These are phyloP conservation scores for Cygnus atratus DNA, from an alignment of 2,113 vertebrate species.

Conservation along the genomic window DNA sequence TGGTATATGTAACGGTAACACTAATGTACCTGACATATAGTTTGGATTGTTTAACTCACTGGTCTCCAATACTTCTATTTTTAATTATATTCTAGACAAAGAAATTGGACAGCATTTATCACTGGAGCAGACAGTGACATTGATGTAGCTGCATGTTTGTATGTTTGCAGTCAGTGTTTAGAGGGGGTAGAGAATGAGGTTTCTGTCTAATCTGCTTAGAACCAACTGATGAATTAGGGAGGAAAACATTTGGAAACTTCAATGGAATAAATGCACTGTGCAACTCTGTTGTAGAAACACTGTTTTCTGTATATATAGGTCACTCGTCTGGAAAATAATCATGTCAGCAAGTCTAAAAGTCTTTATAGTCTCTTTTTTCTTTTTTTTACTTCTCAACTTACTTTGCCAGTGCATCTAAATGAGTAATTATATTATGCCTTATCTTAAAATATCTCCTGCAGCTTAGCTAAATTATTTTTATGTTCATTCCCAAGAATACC, in stretches of 20 bases:
- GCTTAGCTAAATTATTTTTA: not conserved
- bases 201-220: not conserved
- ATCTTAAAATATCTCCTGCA: not conserved
- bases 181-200: not conserved
- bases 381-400: not conserved
- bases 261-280: not conserved
- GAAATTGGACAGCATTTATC: not conserved
- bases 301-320: not conserved
- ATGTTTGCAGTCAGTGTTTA: not conserved
- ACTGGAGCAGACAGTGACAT: not conserved
- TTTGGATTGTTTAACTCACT: not conserved
- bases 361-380: no score
- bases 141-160: not conserved
- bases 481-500: not conserved
- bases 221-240: not conserved
- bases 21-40: not conserved
- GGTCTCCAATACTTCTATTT: not conserved
- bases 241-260: not conserved
- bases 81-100: not conserved
- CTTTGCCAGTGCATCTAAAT: not conserved
- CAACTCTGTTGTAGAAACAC: not conserved
- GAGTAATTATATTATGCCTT: not conserved
- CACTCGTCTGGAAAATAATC: not conserved
- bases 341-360: not conserved
- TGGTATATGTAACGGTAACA: conserved; percentile 4